Percentiles rank a stretch among this genome's conserved stretches.
These are phyloP conservation scores for Steinernema carpocapsae DNA, from an alignment of 2,888 invertebrate genomes.

Conservation along the genomic window DNA sequence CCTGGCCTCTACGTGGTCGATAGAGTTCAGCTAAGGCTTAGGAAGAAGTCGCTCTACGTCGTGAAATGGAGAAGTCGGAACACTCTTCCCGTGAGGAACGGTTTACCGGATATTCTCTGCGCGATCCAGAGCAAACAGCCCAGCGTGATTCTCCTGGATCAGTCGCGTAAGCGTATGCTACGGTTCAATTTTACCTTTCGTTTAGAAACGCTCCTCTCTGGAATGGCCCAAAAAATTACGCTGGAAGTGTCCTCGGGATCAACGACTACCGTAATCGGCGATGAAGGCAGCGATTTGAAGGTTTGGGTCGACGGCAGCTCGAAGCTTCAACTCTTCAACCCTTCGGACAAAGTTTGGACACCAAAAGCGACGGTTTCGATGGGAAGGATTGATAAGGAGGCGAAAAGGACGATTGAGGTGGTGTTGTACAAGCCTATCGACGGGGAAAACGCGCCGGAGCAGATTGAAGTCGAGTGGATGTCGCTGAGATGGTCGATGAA, in stretches of 20 bases:
- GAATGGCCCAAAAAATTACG: conserved; percentile 44
- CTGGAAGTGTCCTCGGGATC: conserved; percentile 45
- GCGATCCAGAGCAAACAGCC: conserved; percentile 22
- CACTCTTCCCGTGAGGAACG: background rate
- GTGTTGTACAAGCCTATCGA: conserved; percentile 34
- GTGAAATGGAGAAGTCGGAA: conserved; percentile 14
- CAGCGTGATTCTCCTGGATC: background rate
- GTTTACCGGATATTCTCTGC: conserved; percentile 1
- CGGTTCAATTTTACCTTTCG: background rate
- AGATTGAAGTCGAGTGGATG: conserved; percentile 62
- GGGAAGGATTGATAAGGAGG: conserved; percentile 35
- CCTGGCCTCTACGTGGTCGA: conserved; percentile 12
- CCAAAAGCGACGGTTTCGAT: background rate
- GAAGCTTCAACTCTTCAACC: background rate
- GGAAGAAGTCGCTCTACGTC: background rate
- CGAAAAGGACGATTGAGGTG: conserved; percentile 21
- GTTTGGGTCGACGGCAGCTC: background rate
- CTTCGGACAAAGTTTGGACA: background rate
- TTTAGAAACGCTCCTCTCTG: conserved; percentile 41
- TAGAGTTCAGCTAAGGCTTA: background rate
- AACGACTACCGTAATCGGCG: conserved; percentile 24
- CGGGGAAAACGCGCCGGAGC: no score
- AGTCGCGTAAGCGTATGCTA: background rate
- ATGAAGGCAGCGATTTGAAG: conserved; percentile 20
- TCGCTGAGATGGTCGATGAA: conserved; percentile 48